These are phyloP conservation scores for Eumaeus atala DNA, from an alignment of 1,140 invertebrate species.

Conservation along the genomic window DNA sequence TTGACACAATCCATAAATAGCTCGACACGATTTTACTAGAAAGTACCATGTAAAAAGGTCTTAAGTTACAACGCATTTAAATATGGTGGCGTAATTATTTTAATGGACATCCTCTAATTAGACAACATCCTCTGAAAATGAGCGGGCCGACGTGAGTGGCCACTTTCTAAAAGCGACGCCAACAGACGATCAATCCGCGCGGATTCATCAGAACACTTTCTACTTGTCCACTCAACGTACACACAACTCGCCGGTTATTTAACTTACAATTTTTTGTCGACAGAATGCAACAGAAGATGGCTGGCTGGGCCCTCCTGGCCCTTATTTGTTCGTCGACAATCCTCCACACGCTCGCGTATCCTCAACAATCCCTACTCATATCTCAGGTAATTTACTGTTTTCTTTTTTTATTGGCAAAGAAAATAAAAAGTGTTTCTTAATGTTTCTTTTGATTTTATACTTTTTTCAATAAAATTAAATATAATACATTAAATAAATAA, in stretches of 20 bases:
- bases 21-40: constrained; percentile 17
- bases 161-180: constrained; percentile 59
- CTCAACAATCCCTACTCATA: constrained; percentile 67
- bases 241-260: constrained; percentile 14
- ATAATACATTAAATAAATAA: no score
- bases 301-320: constrained; percentile 73
- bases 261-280: constrained; percentile 39
- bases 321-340: constrained; percentile 74
- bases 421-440: no score
- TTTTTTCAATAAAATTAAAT: no score
- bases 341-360: constrained; percentile 74
- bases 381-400: constrained; percentile 54
- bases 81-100: constrained; percentile 35
- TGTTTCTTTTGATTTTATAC: no score
- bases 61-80: constrained; percentile 19
- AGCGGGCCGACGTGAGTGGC: constrained; percentile 35
- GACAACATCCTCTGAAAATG: constrained; percentile 50
- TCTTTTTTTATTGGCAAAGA: not conserved
- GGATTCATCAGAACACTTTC: constrained; percentile 68
- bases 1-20: not conserved
- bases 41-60: constrained; percentile 24
- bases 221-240: constrained; percentile 48
- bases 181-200: constrained; percentile 57
- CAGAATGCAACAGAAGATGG: constrained; percentile 70
- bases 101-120: constrained; percentile 59